Conservation (phyloP, 2,113 vertebrate genomes). For the Coptodon bakossiorum region DNA sequence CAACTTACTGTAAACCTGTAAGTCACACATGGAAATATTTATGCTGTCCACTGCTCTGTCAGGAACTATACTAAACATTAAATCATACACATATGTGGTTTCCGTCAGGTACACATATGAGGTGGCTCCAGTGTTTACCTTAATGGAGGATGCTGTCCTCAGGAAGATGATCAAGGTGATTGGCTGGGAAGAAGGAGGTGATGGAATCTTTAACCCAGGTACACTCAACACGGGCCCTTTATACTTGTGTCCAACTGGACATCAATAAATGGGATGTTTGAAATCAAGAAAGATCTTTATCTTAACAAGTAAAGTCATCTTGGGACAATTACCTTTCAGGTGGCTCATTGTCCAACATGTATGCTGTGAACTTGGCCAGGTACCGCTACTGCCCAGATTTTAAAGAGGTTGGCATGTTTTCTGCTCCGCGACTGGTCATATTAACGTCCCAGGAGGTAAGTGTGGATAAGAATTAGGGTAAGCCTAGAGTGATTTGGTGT, state of each 20-base stretch:
- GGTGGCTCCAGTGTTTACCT: constrained; percentile 82
- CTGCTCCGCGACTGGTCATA: constrained; percentile 74
- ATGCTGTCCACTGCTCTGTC: neutral
- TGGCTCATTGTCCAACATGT: constrained; percentile 86
- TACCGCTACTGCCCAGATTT: constrained; percentile 77
- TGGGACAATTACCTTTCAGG: constrained; percentile 49
- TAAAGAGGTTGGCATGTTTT: constrained; percentile 79
- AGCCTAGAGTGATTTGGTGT: neutral
- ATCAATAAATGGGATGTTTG: neutral
- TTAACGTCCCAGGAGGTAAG: constrained; percentile 83
- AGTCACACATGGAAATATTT: neutral
- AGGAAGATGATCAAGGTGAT: constrained; percentile 83
- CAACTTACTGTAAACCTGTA: neutral
- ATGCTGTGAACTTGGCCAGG: constrained; percentile 81
- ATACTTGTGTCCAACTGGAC: neutral
- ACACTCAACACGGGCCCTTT: neutral
- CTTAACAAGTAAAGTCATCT: neutral
- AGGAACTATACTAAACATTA: neutral
- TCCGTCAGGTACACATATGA: constrained; percentile 83
- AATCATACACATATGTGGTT: neutral
- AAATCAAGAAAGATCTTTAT: neutral
- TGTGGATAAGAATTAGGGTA: neutral
- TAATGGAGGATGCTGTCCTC: constrained; percentile 82
- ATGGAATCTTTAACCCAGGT: constrained; percentile 90
- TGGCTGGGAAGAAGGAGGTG: constrained; percentile 82